Evolutionary conservation across 2,888 invertebrate genomes (phyloP).

Genomic region (Tenthredo mesomela): DNA sequence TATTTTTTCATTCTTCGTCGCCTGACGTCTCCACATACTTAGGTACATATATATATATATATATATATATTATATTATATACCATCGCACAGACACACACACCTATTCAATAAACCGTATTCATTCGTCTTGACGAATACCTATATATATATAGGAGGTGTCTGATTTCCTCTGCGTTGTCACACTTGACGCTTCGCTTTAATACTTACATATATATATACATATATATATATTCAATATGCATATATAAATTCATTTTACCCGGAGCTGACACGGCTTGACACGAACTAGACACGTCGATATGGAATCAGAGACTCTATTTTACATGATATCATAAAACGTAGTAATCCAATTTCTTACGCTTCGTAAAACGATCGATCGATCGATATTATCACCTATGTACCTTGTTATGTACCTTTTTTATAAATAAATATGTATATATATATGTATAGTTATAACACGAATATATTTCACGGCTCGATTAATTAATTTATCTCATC

Average conservation of each 20-base stretch:
- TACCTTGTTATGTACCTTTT: too few species aligned
- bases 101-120: neutral
- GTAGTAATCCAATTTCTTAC: constrained; percentile 3
- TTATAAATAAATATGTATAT: neutral
- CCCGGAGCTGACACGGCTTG: neutral
- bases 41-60: neutral
- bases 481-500: too few species aligned
- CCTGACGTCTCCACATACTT: neutral
- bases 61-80: neutral
- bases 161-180: neutral
- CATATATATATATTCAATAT: neutral
- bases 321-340: neutral
- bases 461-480: neutral
- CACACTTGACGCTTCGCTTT: neutral
- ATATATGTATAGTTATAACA: neutral
- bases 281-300: constrained; percentile 5
- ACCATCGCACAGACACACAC: neutral
- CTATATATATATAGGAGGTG: neutral
- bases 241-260: neutral
- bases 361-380: neutral
- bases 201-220: neutral
- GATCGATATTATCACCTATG: neutral
- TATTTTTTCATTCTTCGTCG: neutral
- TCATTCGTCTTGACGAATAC: neutral
- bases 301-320: neutral